Evolutionary conservation across 2,888 invertebrate species (phyloP).

Genomic region (Neoitamus cyanurus): DNA sequence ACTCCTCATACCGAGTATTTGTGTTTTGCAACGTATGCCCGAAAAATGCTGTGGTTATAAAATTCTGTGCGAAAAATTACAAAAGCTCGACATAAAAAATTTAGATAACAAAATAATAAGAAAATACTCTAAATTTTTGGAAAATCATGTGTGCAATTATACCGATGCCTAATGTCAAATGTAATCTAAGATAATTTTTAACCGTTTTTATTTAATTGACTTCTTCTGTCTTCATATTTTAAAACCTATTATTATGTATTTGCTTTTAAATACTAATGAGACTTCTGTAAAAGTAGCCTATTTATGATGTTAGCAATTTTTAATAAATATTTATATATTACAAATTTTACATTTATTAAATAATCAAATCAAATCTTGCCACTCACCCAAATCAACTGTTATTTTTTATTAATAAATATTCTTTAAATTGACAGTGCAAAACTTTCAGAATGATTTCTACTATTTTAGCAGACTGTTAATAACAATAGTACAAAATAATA

Average conservation of each 20-base stretch:
- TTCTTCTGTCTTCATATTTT: neutral
- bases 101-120: neutral
- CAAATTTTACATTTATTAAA: neutral
- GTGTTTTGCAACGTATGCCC: neutral
- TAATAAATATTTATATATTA: neutral
- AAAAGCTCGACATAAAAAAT: neutral
- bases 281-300: too few species aligned
- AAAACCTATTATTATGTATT: neutral
- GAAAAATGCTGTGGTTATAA: neutral
- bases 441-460: neutral
- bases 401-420: neutral
- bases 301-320: neutral
- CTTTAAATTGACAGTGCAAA: neutral
- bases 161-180: neutral
- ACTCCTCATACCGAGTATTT: neutral
- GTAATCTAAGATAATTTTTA: neutral
- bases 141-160: neutral
- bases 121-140: conserved; percentile 19
- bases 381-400: neutral
- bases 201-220: neutral
- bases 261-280: neutral
- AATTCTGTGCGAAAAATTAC: conserved; percentile 36
- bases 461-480: too few species aligned
- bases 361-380: neutral
- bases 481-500: too few species aligned